These are phyloP conservation scores for Hoplodrina ambigua DNA, from an alignment of 2,888 invertebrate genomes.

Conservation along the genomic window DNA sequence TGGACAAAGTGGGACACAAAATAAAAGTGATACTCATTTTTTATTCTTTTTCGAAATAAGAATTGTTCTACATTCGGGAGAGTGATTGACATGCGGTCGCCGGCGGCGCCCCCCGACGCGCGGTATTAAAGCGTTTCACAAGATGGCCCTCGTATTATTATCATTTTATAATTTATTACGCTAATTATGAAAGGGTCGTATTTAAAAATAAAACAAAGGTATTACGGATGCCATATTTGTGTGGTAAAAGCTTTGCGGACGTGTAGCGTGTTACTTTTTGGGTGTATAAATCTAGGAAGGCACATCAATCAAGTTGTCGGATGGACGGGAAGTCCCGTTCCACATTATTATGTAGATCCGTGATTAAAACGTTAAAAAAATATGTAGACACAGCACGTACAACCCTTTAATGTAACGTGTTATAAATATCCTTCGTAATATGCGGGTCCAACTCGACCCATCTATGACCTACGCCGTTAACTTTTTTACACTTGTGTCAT, in stretches of 20 bases:
- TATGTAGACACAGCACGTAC: conserved; percentile 84
- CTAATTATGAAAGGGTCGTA: conserved; percentile 88
- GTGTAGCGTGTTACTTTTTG: conserved; percentile 85
- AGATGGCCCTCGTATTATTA: conserved; percentile 88
- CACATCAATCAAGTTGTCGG: conserved; percentile 90
- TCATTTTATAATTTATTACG: conserved; percentile 90
- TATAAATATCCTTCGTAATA: conserved; percentile 65
- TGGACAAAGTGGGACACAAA: conserved; percentile 77
- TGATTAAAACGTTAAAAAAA: conserved; percentile 86
- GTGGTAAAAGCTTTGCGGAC: conserved; percentile 84
- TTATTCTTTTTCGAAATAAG: conserved; percentile 88
- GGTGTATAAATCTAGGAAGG: conserved; percentile 88
- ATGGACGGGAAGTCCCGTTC: conserved; percentile 87
- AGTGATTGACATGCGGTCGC: conserved; percentile 90
- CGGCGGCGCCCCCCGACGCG: conserved; percentile 86
- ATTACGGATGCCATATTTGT: conserved; percentile 83
- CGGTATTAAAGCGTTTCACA: conserved; percentile 86
- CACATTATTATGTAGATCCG: conserved; percentile 88
- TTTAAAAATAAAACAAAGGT: conserved; percentile 89
- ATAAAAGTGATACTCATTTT: conserved; percentile 87
- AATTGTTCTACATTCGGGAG: conserved; percentile 89
- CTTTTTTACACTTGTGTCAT: conserved; percentile 52
- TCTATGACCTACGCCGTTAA: conserved; percentile 56
- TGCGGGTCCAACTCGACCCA: conserved; percentile 55
- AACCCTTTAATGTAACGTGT: conserved; percentile 78